Evolutionary conservation across 2,113 vertebrate species (phyloP).

Genomic region (Acanthisitta chloris): DNA sequence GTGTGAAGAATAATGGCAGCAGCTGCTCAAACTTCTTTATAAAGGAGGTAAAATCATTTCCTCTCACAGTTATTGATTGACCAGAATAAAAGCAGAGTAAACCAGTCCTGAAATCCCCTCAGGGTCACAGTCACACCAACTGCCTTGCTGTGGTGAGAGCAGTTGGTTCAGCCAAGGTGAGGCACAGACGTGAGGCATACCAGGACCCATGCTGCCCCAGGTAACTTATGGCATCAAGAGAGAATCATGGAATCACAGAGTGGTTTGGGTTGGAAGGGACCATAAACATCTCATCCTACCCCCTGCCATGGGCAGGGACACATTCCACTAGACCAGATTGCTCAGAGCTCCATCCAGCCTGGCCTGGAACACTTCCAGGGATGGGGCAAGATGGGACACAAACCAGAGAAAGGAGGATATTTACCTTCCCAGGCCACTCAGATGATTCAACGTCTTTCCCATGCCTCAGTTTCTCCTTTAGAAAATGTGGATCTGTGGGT

Average conservation of each 20-base stretch:
- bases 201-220: not conserved
- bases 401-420: not conserved
- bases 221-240: not conserved
- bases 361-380: not conserved
- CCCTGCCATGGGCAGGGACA: not conserved
- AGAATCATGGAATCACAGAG: not conserved
- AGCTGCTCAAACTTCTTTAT: not conserved
- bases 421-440: not conserved
- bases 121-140: not conserved
- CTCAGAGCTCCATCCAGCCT: not conserved
- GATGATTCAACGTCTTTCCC: not conserved
- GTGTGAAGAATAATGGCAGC: not conserved
- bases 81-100: not conserved
- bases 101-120: not conserved
- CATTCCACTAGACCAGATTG: not conserved
- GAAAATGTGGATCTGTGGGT: not conserved
- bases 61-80: not conserved
- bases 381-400: not conserved
- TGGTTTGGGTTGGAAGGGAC: not conserved
- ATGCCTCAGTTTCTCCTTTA: not conserved
- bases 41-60: not conserved
- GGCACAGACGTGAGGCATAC: not conserved
- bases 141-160: accelerated
- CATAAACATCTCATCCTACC: not conserved
- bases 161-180: not conserved